These are phyloP conservation scores for Sphenodon punctatus DNA, from an alignment of 2,797 vertebrate genomes.

Conservation along the genomic window DNA sequence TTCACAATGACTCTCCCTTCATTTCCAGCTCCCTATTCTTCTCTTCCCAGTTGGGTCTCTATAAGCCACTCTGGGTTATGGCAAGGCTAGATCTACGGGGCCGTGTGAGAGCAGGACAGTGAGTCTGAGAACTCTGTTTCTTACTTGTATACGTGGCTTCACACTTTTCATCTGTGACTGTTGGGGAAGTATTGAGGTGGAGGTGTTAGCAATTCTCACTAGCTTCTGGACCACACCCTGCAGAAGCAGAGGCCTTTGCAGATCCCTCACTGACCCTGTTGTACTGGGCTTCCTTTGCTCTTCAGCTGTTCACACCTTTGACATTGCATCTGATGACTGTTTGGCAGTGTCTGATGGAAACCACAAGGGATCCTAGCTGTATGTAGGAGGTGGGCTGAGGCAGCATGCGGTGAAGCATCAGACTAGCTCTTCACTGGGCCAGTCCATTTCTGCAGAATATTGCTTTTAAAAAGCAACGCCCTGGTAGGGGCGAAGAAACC, in stretches of 20 bases:
- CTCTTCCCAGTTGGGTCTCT: too few relatives aligned
- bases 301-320: not conserved
- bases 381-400: not conserved
- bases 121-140: not conserved
- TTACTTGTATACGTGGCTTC: not conserved
- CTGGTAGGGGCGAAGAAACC: not conserved
- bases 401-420: not conserved
- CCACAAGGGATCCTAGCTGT: not conserved
- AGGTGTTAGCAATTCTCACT: not conserved
- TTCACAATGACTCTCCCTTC: too few relatives aligned
- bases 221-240: not conserved
- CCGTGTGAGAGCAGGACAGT: not conserved
- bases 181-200: not conserved
- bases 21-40: too few relatives aligned
- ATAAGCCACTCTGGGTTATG: not conserved
- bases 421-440: too few relatives aligned
- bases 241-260: too few relatives aligned
- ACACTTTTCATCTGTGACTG: not conserved
- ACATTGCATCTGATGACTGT: not conserved
- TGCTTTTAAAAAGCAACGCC: not conserved
- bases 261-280: not conserved
- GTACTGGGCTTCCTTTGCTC: not conserved
- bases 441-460: not conserved
- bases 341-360: not conserved
- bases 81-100: not conserved